A percentile compares a stretch with the other conserved stretches of the same genome.
These are phyloP conservation scores for Neodiprion pinetum DNA, from an alignment of 1,140 invertebrate species.

Conservation along the genomic window DNA sequence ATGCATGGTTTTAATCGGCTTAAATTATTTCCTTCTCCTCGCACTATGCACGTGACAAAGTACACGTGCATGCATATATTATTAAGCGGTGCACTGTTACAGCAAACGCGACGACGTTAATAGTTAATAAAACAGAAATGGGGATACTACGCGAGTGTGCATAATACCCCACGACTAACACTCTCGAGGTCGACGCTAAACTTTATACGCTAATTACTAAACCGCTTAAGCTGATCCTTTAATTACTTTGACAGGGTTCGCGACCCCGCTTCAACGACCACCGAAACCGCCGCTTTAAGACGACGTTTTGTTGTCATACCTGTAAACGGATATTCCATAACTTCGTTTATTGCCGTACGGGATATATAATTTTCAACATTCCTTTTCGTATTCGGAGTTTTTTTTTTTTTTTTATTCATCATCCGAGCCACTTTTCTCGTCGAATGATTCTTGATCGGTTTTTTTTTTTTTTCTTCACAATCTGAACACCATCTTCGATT, in stretches of 20 bases:
- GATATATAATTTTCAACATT: too few species aligned
- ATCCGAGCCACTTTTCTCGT: too few species aligned
- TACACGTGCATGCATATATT: too few species aligned
- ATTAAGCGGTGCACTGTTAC: too few species aligned
- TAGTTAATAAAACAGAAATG: neutral
- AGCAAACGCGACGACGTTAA: neutral
- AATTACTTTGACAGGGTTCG: conserved; percentile 53
- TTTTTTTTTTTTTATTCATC: too few species aligned
- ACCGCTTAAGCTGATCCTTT: conserved; percentile 50
- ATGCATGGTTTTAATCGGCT: neutral
- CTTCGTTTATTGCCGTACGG: too few species aligned
- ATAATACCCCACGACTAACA: neutral
- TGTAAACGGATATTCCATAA: too few species aligned
- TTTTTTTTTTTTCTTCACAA: too few species aligned
- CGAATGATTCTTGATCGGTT: too few species aligned
- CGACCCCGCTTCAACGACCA: conserved; percentile 37
- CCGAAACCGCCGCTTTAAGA: neutral
- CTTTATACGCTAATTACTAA: conserved; percentile 21
- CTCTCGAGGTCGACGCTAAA: neutral
- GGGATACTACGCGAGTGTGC: neutral
- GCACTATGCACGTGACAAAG: too few species aligned
- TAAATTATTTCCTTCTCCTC: neutral
- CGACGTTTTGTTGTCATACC: neutral
- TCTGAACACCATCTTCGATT: too few species aligned
- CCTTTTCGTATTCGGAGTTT: too few species aligned